Base-by-base conservation (phyloP, 2,797 vertebrate species). In the Fistularia tabacaria region DNA sequence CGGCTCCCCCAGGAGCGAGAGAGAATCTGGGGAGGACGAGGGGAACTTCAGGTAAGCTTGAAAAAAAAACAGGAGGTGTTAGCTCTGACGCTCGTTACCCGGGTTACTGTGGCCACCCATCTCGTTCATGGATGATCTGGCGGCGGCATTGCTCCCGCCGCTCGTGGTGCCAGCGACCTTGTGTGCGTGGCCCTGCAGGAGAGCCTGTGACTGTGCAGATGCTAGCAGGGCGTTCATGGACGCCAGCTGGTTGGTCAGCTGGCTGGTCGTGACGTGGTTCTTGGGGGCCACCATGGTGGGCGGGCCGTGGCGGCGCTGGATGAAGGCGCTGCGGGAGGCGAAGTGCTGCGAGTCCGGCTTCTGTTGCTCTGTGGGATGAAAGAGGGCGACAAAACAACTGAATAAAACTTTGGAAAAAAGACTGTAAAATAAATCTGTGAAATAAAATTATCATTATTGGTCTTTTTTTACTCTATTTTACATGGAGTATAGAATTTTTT, bases 1-100 rank as follows among this genome's bases (percentile, higher is more conserved):
- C 12, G 83, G 81, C 61, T 91, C 89, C 71, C 87, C 88, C 80
- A 92, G 49, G 46, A 90, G 87, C 46, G 89, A 84, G 13, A 92
- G 76, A 2, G 91, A 87, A 69, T 91, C 90, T 91, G 57, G 45
- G 8, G 9, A 68, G 14, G 54, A 15, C 60, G 57, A 36, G 42
- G 62, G 42, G 62, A 59, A 67, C 25, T n/a, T 40, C 14, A 14
- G 36, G 15, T 40, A 4, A 47, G 5, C 13, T 4, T 3, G 12
- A 46, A 46, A 14, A 9, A 46, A 14, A 46, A 10, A 9, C 4
- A 45, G 1, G 42, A 13, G 11, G 42, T 12, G 10, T 6, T 6
- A 15, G 14, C 7, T 55, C 38, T 47, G 15, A 64, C 38, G n/a
- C 46, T 4, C 45, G 41, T 80, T 81, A 90, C 88, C 88, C 84